A percentile compares a stretch with the other conserved stretches of the same genome.
Evolutionary conservation across 2,113 vertebrate genomes (phyloP).

Genomic region (Sceloporus undulatus): DNA sequence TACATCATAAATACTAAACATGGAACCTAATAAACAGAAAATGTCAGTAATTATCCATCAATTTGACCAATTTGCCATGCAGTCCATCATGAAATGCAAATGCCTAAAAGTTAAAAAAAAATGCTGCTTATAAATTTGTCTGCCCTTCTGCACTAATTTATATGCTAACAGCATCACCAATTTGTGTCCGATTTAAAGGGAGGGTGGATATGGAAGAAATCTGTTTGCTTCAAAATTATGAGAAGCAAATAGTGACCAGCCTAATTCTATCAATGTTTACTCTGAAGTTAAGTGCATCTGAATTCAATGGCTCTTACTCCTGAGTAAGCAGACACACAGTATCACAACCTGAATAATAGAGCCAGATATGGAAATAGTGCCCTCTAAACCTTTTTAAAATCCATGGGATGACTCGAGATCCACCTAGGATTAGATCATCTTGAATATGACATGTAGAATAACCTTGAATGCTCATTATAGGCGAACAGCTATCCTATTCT

Average conservation of each 20-base stretch:
- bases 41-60: slow-evolving; percentile 7
- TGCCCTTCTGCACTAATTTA: neutral
- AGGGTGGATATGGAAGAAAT: neutral
- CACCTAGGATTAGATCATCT: neutral
- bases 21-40: slow-evolving; percentile 13
- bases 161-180: neutral
- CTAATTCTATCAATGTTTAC: neutral
- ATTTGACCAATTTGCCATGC: neutral
- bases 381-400: neutral
- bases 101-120: slow-evolving; percentile 1
- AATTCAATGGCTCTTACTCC: neutral
- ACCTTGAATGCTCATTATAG: neutral
- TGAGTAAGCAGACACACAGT: neutral
- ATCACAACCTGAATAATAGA: neutral
- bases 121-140: slow-evolving; percentile 10
- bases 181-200: neutral
- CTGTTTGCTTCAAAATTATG: neutral
- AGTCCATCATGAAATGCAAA: slow-evolving; percentile 13
- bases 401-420: neutral
- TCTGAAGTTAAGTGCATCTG: neutral
- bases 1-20: slow-evolving; percentile 8
- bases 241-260: neutral
- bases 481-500: neutral
- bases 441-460: neutral
- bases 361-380: neutral